phyloP scores from a whole-genome alignment of 35 echinoderm and acorn worm species.

The Holothuria glaberrima region DNA sequence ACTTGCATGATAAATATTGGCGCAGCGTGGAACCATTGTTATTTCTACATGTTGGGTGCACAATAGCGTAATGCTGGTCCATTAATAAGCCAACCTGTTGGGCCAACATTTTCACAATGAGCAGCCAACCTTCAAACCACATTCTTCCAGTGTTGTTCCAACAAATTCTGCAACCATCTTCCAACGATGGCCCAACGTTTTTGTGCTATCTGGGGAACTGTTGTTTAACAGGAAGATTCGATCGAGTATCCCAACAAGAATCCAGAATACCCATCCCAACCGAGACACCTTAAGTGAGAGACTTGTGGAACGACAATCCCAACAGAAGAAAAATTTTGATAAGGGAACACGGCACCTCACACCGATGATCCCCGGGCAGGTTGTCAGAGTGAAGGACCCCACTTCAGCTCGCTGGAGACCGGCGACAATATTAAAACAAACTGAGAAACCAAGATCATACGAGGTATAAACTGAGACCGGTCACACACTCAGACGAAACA shows the following conservation, averaged over 20 bases:
- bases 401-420: conserved; percentile 15
- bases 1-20: no score
- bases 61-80: no score
- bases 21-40: no score
- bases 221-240: conserved; percentile 44
- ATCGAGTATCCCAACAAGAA: conserved; percentile 54
- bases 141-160: no score
- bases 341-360: conserved; percentile 9
- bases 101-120: no score
- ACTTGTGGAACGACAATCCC: conserved; percentile 32
- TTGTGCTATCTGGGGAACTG: no score
- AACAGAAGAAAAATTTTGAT: conserved; percentile 59
- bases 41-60: no score
- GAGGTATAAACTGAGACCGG: conserved; percentile 25
- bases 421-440: conserved; percentile 20
- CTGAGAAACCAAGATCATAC: conserved; percentile 59
- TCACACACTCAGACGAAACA: neutral
- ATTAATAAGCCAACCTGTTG: no score
- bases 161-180: no score
- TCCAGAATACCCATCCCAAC: neutral
- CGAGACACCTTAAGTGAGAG: conserved; percentile 17
- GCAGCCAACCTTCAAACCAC: no score
- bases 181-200: no score
- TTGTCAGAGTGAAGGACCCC: conserved; percentile 53
- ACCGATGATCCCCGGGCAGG: conserved; percentile 27